A percentile compares a stretch with the other conserved stretches of the same genome.
phyloP scores from a whole-genome alignment of 2,888 invertebrate genomes.

The Venusia cambrica region DNA sequence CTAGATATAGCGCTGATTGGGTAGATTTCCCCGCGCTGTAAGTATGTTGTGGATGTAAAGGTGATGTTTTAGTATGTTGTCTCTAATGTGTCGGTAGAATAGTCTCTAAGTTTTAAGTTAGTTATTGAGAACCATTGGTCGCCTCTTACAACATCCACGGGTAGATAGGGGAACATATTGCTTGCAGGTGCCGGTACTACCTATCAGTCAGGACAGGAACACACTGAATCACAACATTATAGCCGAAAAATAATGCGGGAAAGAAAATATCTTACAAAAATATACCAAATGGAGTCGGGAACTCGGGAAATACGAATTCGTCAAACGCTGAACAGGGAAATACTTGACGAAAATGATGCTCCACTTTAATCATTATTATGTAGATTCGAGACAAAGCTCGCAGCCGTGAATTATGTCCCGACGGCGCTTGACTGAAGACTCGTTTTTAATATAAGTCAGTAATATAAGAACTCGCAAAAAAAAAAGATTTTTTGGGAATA shows the following conservation, averaged over 20 bases:
- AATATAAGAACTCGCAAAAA: conserved; percentile 12
- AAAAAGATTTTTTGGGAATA: conserved; percentile 11
- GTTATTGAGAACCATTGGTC: too few species aligned
- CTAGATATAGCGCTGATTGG: too few species aligned
- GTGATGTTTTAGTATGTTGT: too few species aligned
- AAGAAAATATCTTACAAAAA: conserved; percentile 7
- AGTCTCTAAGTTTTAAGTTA: too few species aligned
- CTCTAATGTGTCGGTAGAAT: too few species aligned
- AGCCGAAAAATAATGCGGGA: not conserved
- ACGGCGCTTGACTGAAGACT: conserved; percentile 15
- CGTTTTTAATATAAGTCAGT: conserved; percentile 18
- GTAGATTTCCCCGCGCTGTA: too few species aligned
- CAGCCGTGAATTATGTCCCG: conserved; percentile 29
- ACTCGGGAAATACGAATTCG: conserved; percentile 15
- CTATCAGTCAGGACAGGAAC: too few species aligned
- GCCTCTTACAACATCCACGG: too few species aligned
- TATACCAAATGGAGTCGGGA: conserved; percentile 2
- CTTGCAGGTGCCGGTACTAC: too few species aligned
- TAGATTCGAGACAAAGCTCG: conserved; percentile 27
- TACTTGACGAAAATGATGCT: conserved; percentile 26
- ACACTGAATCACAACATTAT: too few species aligned
- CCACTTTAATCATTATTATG: conserved; percentile 33
- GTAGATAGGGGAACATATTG: too few species aligned
- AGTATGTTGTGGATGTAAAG: too few species aligned
- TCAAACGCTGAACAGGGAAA: conserved; percentile 11